Base-by-base conservation (phyloP, 2,113 vertebrate species). In the Corythoichthys haematopterus region DNA sequence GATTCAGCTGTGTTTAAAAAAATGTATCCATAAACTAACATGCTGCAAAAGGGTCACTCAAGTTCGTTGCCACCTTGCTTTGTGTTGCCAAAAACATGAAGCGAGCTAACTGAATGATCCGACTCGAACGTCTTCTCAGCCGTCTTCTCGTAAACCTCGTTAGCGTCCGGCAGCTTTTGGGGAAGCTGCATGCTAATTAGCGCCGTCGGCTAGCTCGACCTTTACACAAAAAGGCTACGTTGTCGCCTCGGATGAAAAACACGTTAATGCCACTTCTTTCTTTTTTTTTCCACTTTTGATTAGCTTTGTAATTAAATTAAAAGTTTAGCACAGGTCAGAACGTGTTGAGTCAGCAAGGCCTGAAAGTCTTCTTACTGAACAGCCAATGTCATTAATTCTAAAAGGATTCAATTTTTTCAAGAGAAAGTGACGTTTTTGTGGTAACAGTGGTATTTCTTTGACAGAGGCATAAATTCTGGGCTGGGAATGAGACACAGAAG, bases 291-390 rank as follows among this genome's bases (percentile, higher is more conserved):
- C 67, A 67, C 50, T 68, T 73, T 68, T 74, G 46, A 75, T 75
- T 48, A 50, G 16, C 36, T 71, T 75, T 75, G 75, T 74, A 78
- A 76, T 66, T 61, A 28, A 74, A 80, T 65, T 43, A 64, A 70
- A 71, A 38, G 38, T 75, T 75, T 72, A 75, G 69, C 58, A 14
- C 53, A 57, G 2, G 37, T 48, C 15, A 8, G 16, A 12, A 70
- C 50, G n/a, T 65, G 55, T 68, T 46, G 68, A 52, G 20, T 64
- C 59, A 67, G 64, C 43, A 20, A 4, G 45, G 65, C 65, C 33
- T 15, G 28, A 64, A 62, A 47, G 69, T 4, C 40, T 13, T 36
- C 61, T 55, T n/a, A 6, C 43, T 13, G 40, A 70, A 8, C 9
- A 33, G 38, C 6, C 4, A n/a, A 43, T 38, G 35, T 50, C 63